A percentile compares a stretch with the other conserved stretches of the same genome.
Evolutionary conservation across 2,888 invertebrate genomes (phyloP).

Genomic region (Amiota mariae): DNA sequence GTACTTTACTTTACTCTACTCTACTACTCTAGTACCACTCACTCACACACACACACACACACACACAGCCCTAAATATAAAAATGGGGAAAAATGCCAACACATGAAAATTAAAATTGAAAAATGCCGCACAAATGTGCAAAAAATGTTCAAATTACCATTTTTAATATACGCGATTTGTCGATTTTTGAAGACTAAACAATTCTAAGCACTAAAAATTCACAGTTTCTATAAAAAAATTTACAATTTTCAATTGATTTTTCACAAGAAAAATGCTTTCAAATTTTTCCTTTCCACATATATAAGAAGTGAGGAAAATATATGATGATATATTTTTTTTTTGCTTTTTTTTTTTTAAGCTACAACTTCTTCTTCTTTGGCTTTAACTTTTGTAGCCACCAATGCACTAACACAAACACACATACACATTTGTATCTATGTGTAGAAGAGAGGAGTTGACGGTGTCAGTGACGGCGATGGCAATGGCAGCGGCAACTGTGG

Average conservation of each 20-base stretch:
- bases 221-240: constrained; percentile 46
- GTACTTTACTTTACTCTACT: too few species aligned
- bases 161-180: constrained; percentile 45
- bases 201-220: constrained; percentile 48
- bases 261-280: constrained; percentile 36
- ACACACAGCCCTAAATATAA: background rate
- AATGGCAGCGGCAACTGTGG: constrained; percentile 35
- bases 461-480: constrained; percentile 22
- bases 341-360: constrained; percentile 54
- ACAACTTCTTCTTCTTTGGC: background rate
- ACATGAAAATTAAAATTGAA: constrained; percentile 30
- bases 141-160: constrained; percentile 63
- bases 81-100: constrained; percentile 23
- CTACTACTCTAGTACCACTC: constrained; percentile 19
- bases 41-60: constrained; percentile 60
- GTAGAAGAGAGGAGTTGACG: too few species aligned
- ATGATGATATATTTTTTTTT: constrained; percentile 32
- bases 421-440: constrained; percentile 36
- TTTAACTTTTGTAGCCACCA: background rate
- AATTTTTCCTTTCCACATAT: background rate
- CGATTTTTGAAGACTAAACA: constrained; percentile 41
- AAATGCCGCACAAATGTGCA: constrained; percentile 57
- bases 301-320: background rate
- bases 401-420: constrained; percentile 42
- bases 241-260: constrained; percentile 58